Percentiles rank a stretch among this genome's conserved stretches.
Conservation (phyloP, 2,113 vertebrate genomes). For the Emydocephalus ijimae region DNA sequence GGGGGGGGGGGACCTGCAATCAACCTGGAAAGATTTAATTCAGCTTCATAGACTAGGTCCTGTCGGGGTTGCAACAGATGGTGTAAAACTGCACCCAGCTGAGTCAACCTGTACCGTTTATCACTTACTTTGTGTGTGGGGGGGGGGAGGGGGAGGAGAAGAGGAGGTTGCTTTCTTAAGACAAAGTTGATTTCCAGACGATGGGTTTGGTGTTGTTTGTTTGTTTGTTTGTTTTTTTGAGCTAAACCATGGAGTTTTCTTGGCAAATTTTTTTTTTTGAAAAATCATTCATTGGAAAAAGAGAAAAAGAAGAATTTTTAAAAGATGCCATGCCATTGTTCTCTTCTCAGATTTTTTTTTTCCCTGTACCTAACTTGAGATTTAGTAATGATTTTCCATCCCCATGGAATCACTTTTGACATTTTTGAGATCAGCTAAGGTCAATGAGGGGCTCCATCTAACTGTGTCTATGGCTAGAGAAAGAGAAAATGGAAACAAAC, state of each 20-base stretch:
- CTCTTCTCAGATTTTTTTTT: neutral
- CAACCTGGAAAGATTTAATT: neutral
- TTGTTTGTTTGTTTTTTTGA: neutral
- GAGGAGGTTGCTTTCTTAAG: neutral
- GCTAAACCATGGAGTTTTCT: neutral
- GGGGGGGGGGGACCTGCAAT: neutral
- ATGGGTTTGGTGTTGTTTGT: too few species aligned
- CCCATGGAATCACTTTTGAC: neutral
- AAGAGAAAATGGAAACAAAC: neutral
- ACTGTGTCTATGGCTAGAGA: neutral
- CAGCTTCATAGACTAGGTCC: neutral
- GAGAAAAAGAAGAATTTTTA: neutral
- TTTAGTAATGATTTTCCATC: neutral
- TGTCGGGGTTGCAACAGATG: neutral
- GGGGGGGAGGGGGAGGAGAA: fast-evolving
- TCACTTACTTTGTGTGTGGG: neutral
- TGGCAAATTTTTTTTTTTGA: neutral
- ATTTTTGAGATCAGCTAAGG: neutral
- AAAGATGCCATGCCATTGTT: neutral
- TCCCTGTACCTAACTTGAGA: neutral
- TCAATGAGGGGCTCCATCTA: neutral
- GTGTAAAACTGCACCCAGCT: neutral
- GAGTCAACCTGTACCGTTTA: neutral
- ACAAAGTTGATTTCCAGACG: neutral
- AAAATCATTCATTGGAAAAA: neutral